These are phyloP conservation scores for Grammomys dolichurus DNA, from an alignment of 2,113 vertebrate genomes.

Conservation along the genomic window DNA sequence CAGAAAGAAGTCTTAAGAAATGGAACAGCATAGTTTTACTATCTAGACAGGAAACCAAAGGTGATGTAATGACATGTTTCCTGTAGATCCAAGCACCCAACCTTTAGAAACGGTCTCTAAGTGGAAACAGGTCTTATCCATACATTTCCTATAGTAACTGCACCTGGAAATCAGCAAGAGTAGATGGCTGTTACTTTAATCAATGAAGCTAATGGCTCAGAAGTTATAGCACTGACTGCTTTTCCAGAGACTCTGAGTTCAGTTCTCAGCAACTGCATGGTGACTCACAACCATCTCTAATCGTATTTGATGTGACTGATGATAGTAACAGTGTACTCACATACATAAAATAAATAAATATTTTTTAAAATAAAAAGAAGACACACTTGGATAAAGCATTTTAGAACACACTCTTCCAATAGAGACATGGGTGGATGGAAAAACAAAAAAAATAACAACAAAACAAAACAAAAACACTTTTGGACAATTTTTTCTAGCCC, in stretches of 20 bases:
- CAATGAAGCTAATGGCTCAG: neutral
- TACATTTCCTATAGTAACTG: neutral
- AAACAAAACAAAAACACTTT: neutral
- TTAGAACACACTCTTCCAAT: neutral
- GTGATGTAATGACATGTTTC: neutral
- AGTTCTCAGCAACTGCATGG: too few species aligned
- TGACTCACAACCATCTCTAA: too few species aligned
- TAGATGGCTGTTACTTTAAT: neutral
- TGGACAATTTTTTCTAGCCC: neutral
- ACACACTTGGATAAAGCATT: neutral
- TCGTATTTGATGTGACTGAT: too few species aligned
- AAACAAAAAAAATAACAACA: too few species aligned
- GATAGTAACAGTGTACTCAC: too few species aligned
- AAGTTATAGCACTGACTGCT: too few species aligned
- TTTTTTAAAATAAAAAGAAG: neutral
- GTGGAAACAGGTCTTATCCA: neutral
- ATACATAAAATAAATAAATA: too few species aligned
- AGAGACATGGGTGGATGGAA: too few species aligned
- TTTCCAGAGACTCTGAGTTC: too few species aligned
- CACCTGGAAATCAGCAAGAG: neutral
- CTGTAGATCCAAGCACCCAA: neutral
- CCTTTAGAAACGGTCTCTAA: neutral
- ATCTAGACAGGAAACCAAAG: neutral
- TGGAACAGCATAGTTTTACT: neutral
- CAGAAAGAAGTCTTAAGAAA: neutral